Evolutionary conservation across 2,888 invertebrate species (phyloP).

Genomic region (Phorcus lineatus): DNA sequence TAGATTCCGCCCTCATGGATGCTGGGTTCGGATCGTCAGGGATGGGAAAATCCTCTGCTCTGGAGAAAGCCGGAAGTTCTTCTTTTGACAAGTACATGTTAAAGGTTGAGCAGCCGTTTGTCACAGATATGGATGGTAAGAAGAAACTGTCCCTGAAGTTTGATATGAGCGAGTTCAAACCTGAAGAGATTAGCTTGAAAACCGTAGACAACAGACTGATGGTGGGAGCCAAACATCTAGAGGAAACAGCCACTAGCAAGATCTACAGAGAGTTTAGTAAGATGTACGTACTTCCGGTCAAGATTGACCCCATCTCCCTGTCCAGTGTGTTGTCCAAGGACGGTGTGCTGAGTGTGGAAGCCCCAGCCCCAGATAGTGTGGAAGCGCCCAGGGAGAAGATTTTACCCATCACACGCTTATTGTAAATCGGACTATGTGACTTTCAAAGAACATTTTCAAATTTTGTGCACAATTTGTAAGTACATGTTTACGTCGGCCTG

Average conservation of each 20-base stretch:
- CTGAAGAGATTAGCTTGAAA: slow-evolving; percentile 98
- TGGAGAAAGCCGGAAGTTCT: slow-evolving; percentile 7
- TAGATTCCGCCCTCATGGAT: background rate
- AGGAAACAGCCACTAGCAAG: slow-evolving; percentile 96
- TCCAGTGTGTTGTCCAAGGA: slow-evolving; percentile 96
- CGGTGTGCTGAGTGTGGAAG: slow-evolving; percentile 96
- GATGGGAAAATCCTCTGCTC: background rate
- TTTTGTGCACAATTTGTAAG: slow-evolving; percentile 11
- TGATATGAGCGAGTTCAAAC: slow-evolving; percentile 96
- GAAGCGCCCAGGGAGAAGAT: slow-evolving; percentile 83
- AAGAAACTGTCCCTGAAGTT: slow-evolving; percentile 91
- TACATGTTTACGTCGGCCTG: background rate
- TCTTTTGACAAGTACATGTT: slow-evolving; percentile 32
- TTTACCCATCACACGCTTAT: slow-evolving; percentile 82
- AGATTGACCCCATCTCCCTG: slow-evolving; percentile 96
- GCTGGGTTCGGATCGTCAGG: slow-evolving; percentile 2
- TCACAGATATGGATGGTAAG: slow-evolving; percentile 83
- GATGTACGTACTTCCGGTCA: slow-evolving; percentile 96
- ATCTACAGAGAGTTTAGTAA: slow-evolving; percentile 99
- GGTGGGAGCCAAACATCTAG: slow-evolving; percentile 96
- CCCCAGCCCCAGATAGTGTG: slow-evolving; percentile 90
- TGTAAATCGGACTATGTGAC: background rate
- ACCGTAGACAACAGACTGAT: slow-evolving; percentile 96
- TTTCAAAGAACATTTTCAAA: background rate
- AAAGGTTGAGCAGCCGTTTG: slow-evolving; percentile 57